These are phyloP conservation scores for Scaptomyza graminum DNA, from an alignment of 1,140 invertebrate genomes.

Conservation along the genomic window DNA sequence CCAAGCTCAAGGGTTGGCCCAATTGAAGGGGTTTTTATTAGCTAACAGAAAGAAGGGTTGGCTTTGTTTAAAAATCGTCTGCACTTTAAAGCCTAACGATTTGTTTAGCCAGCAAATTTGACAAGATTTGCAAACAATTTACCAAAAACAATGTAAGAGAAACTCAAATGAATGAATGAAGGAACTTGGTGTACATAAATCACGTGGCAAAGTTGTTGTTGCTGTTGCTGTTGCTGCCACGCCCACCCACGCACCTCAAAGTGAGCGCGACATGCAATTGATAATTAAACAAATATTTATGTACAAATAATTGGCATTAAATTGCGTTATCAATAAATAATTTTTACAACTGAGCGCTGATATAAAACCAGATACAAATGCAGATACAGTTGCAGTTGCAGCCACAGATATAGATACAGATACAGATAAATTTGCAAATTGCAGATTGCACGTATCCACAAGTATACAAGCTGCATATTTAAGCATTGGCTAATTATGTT, in stretches of 20 bases:
- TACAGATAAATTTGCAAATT: background rate
- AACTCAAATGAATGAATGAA: background rate
- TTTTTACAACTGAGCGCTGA: conserved; percentile 65
- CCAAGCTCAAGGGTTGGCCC: conserved; percentile 11
- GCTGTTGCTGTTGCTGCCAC: conserved; percentile 4
- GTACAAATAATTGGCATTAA: conserved; percentile 81
- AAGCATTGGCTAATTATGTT: conserved; percentile 73
- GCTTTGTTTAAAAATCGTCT: conserved; percentile 13
- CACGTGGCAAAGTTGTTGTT: conserved; percentile 27
- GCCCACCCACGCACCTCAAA: conserved; percentile 27
- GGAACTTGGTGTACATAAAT: conserved; percentile 51
- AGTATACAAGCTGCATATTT: conserved; percentile 23
- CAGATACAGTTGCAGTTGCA: conserved; percentile 26
- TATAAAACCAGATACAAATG: conserved; percentile 30
- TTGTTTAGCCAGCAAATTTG: conserved; percentile 44
- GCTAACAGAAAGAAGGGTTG: conserved; percentile 15
- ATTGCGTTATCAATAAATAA: conserved; percentile 82
- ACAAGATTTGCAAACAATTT: conserved; percentile 65
- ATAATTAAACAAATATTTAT: conserved; percentile 78
- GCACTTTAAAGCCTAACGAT: conserved; percentile 29
- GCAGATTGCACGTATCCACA: conserved; percentile 3
- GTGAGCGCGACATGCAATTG: conserved; percentile 58
- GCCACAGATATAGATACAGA: background rate
- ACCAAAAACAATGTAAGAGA: conserved; percentile 45
- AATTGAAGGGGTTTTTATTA: background rate